These are phyloP conservation scores for Onychorhynchus coronatus DNA, from an alignment of 2,113 vertebrate genomes.

Conservation along the genomic window DNA sequence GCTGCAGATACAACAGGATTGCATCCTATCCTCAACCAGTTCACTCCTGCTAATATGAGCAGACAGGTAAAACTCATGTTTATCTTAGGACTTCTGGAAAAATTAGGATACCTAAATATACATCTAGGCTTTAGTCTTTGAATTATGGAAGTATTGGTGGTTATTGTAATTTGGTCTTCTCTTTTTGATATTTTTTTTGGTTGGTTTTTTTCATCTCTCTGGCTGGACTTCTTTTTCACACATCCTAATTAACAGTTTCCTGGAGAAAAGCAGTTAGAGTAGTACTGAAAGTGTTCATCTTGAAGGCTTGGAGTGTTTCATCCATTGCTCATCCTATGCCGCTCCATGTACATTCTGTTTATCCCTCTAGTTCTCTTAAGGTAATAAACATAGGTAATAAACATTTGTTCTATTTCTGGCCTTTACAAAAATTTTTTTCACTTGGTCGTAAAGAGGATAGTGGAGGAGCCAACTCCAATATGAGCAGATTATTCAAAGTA, in stretches of 20 bases:
- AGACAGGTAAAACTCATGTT: constrained; percentile 79
- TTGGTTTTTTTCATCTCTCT: neutral
- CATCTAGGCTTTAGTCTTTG: neutral
- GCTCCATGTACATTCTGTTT: neutral
- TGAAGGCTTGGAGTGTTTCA: neutral
- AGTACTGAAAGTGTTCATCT: neutral
- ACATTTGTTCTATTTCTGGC: neutral
- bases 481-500: neutral
- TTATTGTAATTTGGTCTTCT: neutral
- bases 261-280: neutral
- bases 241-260: neutral
- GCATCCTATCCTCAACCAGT: constrained; percentile 87
- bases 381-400: neutral
- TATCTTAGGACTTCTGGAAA: neutral
- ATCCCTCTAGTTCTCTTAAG: neutral
- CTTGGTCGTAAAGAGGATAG: neutral
- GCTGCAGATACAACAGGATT: constrained; percentile 84
- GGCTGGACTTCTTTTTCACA: neutral
- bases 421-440: neutral
- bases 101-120: neutral
- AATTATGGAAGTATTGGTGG: neutral
- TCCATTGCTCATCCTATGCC: neutral
- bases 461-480: neutral
- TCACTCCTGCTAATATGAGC: constrained; percentile 86
- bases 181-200: too few relatives aligned